A percentile compares a stretch with the other conserved stretches of the same genome.
Evolutionary conservation across 64 coral and sea anemone genomes (phyloP).

Genomic region (Astreopora myriophthalma): DNA sequence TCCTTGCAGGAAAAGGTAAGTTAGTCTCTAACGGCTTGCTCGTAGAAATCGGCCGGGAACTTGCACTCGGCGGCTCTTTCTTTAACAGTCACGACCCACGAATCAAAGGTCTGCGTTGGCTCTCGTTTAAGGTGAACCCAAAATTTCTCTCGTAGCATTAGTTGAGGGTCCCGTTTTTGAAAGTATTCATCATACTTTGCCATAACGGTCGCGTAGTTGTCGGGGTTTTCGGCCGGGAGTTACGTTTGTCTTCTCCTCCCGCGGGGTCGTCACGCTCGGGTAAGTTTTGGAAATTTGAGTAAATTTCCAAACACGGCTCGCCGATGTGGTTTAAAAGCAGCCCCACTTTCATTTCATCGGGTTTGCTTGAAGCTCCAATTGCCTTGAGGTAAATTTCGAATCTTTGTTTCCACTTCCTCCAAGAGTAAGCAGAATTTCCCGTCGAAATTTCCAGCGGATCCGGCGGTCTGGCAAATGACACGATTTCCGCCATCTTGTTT

Average conservation of each 20-base stretch:
- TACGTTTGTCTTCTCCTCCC: slow-evolving; percentile 33
- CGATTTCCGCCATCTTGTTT: no score
- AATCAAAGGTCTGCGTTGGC: slow-evolving; percentile 14
- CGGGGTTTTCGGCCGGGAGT: slow-evolving; percentile 26
- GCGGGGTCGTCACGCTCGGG: slow-evolving; percentile 7
- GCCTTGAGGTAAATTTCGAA: neutral
- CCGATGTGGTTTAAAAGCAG: slow-evolving; percentile 22
- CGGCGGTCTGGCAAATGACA: no score
- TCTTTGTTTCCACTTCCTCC: no score
- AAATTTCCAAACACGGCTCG: slow-evolving; percentile 33
- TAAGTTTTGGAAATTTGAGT: slow-evolving; percentile 43
- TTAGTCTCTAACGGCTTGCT: no score
- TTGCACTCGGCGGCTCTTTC: no score
- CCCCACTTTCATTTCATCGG: slow-evolving; percentile 46
- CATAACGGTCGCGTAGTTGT: neutral
- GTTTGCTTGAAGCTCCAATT: slow-evolving; percentile 19
- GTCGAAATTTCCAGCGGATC: no score
- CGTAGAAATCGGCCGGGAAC: no score
- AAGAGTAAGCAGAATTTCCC: no score
- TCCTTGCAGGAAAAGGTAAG: no score
- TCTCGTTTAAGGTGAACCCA: slow-evolving; percentile 11
- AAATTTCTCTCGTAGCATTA: slow-evolving; percentile 7
- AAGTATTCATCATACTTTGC: slow-evolving; percentile 50
- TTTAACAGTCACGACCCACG: slow-evolving; percentile 15
- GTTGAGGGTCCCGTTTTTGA: slow-evolving; percentile 30